Base-by-base conservation (phyloP, 1,140 invertebrate species). In the Scaptomyza pallida region DNA sequence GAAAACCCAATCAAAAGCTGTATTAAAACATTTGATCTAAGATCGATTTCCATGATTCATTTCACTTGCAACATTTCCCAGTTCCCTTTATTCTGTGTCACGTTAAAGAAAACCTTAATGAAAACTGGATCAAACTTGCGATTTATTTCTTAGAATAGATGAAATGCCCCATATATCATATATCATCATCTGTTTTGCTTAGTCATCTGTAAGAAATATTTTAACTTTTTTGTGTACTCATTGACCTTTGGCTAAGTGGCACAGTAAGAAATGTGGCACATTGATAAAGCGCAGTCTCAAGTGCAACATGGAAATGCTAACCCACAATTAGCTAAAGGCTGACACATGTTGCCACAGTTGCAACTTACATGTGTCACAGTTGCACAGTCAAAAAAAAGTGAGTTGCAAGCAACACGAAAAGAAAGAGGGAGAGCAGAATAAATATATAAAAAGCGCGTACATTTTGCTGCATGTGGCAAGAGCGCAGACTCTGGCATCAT, bases 311-410 rank as follows among this genome's bases (percentile, higher is more conserved):
- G 48, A 62, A 43, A 59, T 74, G 73, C 70, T 86, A 86, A 86
- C 77, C 82, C 82, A 88, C 78, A 86, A 86, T 86, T 82, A 75
- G 82, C 56, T 15, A 48, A 41, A 56, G 55, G 57, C 69, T 30
- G 67, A 45, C 54, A 75, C 73, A 80, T 68, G 60, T 85, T 62
- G 67, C 59, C 17, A 63, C 52, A 47, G 65, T 13, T 30, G 67
- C 60, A 41, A 35, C 41, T n/a, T 60, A 33, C 63, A 67, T 67
- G 47, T 67, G 69, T 72, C 72, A 54, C 79, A 79, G 26, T 64
- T 68, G 62, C 54, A 52, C 52, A 64, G 43, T 81, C 64, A 40
- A 60, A 63, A 44, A 33, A 75, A 52, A 70, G 78, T 79, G 75
- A 69, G 64, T 76, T 4, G 23, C 5, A 6, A 4, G 23, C 23